These are phyloP conservation scores for Sorex maritimensis DNA, from an alignment of 2,797 vertebrate genomes.

Conservation along the genomic window DNA sequence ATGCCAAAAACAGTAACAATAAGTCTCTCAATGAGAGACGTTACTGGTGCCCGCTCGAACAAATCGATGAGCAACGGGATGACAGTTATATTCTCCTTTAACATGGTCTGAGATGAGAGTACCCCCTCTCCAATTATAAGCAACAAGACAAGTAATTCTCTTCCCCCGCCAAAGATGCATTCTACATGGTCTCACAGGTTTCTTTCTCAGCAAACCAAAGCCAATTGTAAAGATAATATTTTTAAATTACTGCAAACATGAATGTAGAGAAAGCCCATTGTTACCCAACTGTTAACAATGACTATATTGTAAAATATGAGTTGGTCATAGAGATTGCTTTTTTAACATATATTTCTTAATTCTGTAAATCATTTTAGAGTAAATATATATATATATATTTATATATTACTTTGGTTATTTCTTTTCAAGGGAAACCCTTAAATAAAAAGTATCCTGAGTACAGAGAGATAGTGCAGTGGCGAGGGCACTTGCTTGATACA, in stretches of 20 bases:
- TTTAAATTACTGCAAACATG: neutral
- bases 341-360: slow-evolving; percentile 31
- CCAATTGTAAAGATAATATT: neutral
- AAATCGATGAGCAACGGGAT: too few relatives aligned
- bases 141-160: neutral
- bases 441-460: too few relatives aligned
- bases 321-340: slow-evolving; percentile 4
- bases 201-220: slow-evolving; percentile 40
- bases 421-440: too few relatives aligned
- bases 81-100: neutral
- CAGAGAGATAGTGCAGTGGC: too few relatives aligned
- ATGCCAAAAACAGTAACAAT: too few relatives aligned
- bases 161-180: neutral
- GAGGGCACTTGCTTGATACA: too few relatives aligned
- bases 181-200: neutral
- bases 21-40: too few relatives aligned
- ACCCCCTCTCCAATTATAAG: neutral
- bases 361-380: slow-evolving; percentile 34
- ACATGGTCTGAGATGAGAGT: neutral
- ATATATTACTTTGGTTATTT: neutral
- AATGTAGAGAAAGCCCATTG: neutral
- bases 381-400: neutral
- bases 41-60: too few relatives aligned
- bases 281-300: slow-evolving; percentile 21
- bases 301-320: neutral